phyloP scores from a whole-genome alignment of 2,113 vertebrate genomes.

The Seriola quinqueradiata region DNA sequence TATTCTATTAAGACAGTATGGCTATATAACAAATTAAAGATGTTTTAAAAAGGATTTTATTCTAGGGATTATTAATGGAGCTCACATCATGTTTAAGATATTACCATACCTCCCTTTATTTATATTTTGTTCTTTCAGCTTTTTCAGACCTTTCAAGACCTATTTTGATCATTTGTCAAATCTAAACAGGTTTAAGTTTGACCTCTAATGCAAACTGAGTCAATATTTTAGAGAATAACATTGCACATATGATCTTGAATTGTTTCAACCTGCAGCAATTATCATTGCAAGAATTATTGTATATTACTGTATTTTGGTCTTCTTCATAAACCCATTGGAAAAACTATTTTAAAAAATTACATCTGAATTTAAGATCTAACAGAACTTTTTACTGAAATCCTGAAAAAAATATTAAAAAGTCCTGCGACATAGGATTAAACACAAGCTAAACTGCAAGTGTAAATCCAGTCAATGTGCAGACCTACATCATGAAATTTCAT shows the following conservation, averaged over 20 bases:
- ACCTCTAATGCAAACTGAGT: neutral
- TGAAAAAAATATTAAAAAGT: neutral
- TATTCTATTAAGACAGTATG: neutral
- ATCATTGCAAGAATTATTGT: neutral
- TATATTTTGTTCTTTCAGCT: neutral
- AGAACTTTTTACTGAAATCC: slow-evolving; percentile 7
- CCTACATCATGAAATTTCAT: slow-evolving; percentile 55
- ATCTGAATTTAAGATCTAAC: neutral
- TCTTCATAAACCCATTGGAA: neutral
- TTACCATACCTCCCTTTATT: neutral
- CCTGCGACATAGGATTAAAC: slow-evolving; percentile 12
- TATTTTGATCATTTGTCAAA: neutral
- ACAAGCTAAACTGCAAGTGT: slow-evolving; percentile 2
- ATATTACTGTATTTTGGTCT: neutral
- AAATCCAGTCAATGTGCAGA: slow-evolving; percentile 17
- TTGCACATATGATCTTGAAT: neutral
- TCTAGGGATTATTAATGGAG: neutral
- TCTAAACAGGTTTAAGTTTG: neutral
- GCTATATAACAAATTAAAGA: neutral
- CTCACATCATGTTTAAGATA: neutral
- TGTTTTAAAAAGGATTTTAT: neutral
- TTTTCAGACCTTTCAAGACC: neutral
- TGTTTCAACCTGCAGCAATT: neutral
- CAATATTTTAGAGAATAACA: neutral
- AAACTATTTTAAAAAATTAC: neutral